Percentiles rank a stretch among this genome's conserved stretches.
These are phyloP conservation scores for Acrossocheilus wenchowensis DNA, from an alignment of 2,797 vertebrate genomes.

Conservation along the genomic window DNA sequence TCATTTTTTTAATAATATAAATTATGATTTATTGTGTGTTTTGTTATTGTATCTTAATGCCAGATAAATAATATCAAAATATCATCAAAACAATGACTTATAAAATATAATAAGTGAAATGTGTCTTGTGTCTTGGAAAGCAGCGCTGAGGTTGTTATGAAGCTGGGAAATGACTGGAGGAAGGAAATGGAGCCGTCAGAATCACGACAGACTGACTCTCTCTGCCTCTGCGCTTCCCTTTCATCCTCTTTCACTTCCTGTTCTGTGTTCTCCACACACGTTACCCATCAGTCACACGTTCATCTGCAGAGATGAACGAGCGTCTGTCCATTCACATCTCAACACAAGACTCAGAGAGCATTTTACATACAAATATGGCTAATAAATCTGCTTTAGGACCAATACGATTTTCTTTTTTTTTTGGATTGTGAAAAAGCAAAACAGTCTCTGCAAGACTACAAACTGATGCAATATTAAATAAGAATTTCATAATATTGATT, in stretches of 20 bases:
- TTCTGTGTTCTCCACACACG: background rate
- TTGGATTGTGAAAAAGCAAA: too few species aligned
- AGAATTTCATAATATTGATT: too few species aligned
- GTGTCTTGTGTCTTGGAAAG: background rate
- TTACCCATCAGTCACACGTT: background rate
- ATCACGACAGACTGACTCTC: background rate
- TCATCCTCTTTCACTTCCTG: background rate
- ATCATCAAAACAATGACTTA: background rate
- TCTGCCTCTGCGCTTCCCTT: background rate
- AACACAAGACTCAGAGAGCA: background rate
- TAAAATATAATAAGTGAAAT: background rate
- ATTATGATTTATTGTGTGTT: background rate
- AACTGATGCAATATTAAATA: too few species aligned
- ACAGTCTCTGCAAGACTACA: too few species aligned
- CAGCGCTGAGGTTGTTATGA: background rate
- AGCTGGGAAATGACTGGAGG: background rate
- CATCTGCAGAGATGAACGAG: background rate
- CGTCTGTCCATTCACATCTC: background rate
- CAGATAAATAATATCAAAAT: background rate
- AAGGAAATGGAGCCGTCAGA: conserved; percentile 19
- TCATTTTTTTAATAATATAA: background rate
- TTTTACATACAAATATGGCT: too few species aligned
- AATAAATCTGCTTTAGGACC: too few species aligned
- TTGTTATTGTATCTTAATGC: background rate
- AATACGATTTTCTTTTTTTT: too few species aligned